These are phyloP conservation scores for Sipha flava DNA, from an alignment of 1,140 invertebrate genomes.

Conservation along the genomic window DNA sequence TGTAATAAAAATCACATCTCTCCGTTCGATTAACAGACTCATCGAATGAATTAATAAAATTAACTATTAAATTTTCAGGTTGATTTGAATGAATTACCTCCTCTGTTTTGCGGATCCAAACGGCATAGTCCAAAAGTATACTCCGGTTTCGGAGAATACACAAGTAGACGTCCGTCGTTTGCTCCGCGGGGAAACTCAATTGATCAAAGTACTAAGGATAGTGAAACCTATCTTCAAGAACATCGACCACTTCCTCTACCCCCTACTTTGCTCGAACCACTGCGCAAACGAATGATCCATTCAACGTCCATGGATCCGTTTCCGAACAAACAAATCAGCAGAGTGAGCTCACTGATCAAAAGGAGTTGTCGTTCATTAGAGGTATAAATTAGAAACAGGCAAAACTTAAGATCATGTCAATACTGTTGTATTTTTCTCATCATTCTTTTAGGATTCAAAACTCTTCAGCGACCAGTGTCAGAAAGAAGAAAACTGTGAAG, in stretches of 20 bases:
- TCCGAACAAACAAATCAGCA: conserved; percentile 35
- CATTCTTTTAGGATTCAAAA: conserved; percentile 1
- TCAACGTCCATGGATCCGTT: conserved; percentile 38
- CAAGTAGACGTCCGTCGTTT: conserved; percentile 50
- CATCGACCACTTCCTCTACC: conserved; percentile 30
- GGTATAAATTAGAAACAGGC: too few relatives aligned
- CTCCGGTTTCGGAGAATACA: conserved; percentile 39
- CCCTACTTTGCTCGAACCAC: not conserved
- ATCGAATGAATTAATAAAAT: not conserved
- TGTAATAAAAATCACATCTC: conserved; percentile 39
- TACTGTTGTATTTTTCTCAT: too few relatives aligned
- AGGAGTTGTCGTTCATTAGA: conserved; percentile 34
- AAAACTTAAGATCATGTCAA: not conserved
- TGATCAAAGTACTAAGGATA: conserved; percentile 38
- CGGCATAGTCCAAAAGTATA: conserved; percentile 63
- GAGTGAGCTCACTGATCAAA: conserved; percentile 16
- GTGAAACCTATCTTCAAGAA: conserved; percentile 33
- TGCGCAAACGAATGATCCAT: conserved; percentile 27
- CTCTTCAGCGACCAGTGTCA: conserved; percentile 34
- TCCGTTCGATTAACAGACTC: too few relatives aligned
- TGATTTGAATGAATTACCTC: conserved; percentile 66
- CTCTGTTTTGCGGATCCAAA: conserved; percentile 67
- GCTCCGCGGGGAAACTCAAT: conserved; percentile 46
- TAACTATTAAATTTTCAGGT: conserved; percentile 47
- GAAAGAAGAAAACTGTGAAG: conserved; percentile 41